Evolutionary conservation across 1,140 invertebrate species (phyloP), one percentile per base, ranked within the genome.

Genomic region (Cheumatopsyche charites): DNA sequence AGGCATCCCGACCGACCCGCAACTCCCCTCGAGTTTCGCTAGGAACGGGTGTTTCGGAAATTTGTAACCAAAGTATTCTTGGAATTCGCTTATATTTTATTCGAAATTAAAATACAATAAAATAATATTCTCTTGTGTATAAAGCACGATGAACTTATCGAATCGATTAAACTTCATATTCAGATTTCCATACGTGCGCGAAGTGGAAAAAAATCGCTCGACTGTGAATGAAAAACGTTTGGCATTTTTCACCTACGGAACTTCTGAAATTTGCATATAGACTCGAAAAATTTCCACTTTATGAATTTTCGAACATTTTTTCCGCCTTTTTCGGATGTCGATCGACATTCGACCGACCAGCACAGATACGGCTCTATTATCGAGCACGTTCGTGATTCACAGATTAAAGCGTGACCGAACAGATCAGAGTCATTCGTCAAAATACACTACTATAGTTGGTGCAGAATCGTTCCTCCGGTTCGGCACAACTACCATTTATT

Each of bases 301-400:
- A 36, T 36, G 9, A 36, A 36, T 36, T 36, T 36, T 9, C 3
- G 3, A 9, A 36, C 3, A 4, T 36, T 58, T 58, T 25, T 21
- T 5, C 5, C 25, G 21, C 23, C 17, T 12, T 25, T 58, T 58
- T 58, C 12, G 21, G 23, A 2, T 26, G 21, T 25, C 23, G 21
- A 58, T 36, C 29, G 29, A 49, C 12, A 41, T 62, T 62, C 17
- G 62, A 63, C 29, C 19, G 25, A 47, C 29, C 3, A 66, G 42
- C 42, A 65, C 21, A 9, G 23, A 19, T 58, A 58, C 45, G 19
- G 36, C 63, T 66, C 42, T 66, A 66, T 47, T 49, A 49, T 66
- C 17, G 45, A 66, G 15, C 21, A 47, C 43, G 63, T 66, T 66
- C 63, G 63, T 66, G 63, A 66, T 66, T 47, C 63, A 66, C 45